Conservation (phyloP, 1,140 invertebrate genomes). For the Sarcophaga bullata region DNA sequence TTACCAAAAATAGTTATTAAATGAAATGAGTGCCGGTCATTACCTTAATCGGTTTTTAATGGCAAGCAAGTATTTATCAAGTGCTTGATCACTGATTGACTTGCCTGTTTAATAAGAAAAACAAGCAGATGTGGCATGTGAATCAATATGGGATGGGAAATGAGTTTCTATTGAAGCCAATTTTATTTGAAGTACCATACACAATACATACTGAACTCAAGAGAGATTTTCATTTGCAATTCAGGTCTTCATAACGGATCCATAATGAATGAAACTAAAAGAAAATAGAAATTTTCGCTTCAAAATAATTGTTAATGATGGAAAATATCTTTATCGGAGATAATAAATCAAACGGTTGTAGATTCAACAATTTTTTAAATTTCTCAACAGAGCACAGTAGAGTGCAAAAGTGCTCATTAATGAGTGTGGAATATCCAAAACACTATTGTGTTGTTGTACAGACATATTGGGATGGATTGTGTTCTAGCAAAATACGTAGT, state of each 20-base stretch:
- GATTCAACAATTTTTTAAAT: too few species aligned
- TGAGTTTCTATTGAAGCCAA: not conserved
- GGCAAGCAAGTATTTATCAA: not conserved
- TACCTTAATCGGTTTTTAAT: constrained; percentile 8
- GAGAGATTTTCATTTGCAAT: not conserved
- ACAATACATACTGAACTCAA: not conserved
- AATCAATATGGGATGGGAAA: not conserved
- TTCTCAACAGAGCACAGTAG: too few species aligned
- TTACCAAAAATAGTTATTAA: not conserved
- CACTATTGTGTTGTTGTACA: too few species aligned
- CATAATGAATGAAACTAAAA: not conserved
- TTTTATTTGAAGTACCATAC: not conserved
- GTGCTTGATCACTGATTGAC: not conserved
- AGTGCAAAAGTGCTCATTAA: too few species aligned
- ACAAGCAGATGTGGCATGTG: not conserved
- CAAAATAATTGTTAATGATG: too few species aligned
- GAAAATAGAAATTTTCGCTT: too few species aligned
- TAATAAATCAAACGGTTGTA: too few species aligned
- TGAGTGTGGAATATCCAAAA: too few species aligned
- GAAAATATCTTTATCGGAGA: too few species aligned
- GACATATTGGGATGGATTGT: too few species aligned
- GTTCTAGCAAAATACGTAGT: too few species aligned
- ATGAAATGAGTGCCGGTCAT: not conserved
- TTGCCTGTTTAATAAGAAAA: not conserved
- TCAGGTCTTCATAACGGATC: not conserved